A percentile compares a stretch with the other conserved stretches of the same genome.
These are phyloP conservation scores for Pelochelys cantorii DNA, from an alignment of 2,797 vertebrate species.

Conservation along the genomic window DNA sequence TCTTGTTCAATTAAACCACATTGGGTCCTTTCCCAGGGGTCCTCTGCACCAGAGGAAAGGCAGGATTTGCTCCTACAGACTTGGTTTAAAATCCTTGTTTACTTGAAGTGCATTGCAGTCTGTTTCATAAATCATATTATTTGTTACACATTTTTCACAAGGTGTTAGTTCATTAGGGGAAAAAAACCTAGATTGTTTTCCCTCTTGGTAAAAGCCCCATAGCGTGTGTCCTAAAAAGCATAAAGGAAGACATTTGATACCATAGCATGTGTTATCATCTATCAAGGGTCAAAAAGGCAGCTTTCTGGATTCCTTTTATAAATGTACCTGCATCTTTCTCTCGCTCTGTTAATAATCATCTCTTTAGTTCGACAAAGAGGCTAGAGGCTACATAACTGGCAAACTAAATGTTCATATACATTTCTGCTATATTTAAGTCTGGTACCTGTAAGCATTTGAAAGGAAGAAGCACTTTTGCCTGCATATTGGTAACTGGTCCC, in stretches of 20 bases:
- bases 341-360: not conserved
- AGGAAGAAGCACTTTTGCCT: not conserved
- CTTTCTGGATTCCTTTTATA: not conserved
- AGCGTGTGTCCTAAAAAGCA: not conserved
- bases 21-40: not conserved
- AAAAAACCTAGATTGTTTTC: constrained; percentile 11
- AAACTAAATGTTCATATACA: not conserved
- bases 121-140: not conserved
- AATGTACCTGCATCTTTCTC: accelerated
- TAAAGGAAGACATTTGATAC: not conserved
- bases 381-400: not conserved
- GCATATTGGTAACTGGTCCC: constrained; percentile 16
- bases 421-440: constrained; percentile 7
- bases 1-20: accelerated
- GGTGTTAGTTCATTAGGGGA: not conserved
- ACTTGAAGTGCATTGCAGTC: not conserved
- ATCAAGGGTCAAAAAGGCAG: not conserved
- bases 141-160: not conserved
- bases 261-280: not conserved
- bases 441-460: not conserved
- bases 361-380: not conserved
- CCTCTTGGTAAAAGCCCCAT: not conserved
- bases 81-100: not conserved
- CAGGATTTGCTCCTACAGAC: accelerated
- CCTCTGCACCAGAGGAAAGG: not conserved